phyloP scores from a whole-genome alignment of 2,113 vertebrate species.

The Anas platyrhynchos region DNA sequence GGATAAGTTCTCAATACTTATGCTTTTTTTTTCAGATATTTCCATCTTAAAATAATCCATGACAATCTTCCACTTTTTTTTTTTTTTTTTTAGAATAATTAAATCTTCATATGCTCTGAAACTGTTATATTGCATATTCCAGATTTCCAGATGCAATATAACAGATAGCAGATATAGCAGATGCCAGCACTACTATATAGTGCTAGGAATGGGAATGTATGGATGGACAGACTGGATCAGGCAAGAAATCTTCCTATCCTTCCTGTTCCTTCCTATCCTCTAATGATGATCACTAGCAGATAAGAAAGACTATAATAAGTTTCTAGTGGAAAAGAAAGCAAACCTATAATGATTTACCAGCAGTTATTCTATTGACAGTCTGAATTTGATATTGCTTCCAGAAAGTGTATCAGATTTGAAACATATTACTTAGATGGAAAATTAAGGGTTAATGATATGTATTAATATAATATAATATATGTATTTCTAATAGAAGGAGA shows the following conservation, averaged over 20 bases:
- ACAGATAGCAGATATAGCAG: no score
- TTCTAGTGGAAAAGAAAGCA: neutral
- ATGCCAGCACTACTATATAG: neutral
- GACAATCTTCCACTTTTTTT: neutral
- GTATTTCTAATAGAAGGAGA: neutral
- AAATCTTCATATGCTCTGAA: slow-evolving; percentile 1
- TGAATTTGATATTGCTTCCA: neutral
- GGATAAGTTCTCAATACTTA: neutral
- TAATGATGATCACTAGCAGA: neutral
- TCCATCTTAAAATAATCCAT: slow-evolving; percentile 37
- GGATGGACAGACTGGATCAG: neutral
- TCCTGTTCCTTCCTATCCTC: no score
- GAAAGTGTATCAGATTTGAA: fast-evolving
- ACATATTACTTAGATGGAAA: fast-evolving
- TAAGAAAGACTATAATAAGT: neutral
- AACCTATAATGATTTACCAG: neutral
- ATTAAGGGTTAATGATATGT: neutral
- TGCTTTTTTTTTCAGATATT: slow-evolving; percentile 23
- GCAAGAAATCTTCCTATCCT: neutral
- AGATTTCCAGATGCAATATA: neutral
- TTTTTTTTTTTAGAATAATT: neutral
- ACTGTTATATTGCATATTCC: neutral
- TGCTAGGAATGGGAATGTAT: neutral
- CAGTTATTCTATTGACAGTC: neutral
- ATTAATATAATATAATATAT: neutral